Conservation (phyloP, 2,888 invertebrate genomes). For the Pandemis cinnamomeana region DNA sequence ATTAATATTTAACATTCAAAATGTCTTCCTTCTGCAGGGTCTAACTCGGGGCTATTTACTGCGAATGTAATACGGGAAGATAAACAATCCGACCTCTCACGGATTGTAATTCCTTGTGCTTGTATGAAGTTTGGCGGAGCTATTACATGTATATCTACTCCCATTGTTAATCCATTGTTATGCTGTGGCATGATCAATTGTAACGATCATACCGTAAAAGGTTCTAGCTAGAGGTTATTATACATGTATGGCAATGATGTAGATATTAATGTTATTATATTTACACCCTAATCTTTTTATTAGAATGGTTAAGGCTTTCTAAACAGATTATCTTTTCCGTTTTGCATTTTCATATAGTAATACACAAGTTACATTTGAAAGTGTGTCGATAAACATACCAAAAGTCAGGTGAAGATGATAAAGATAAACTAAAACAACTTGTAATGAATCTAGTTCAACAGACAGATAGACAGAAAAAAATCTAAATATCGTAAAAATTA, state of each 20-base stretch:
- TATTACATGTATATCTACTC: conserved; percentile 10
- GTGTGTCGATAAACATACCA: background rate
- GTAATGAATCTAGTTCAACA: no score
- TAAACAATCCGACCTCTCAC: conserved; percentile 17
- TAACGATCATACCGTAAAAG: conserved; percentile 10
- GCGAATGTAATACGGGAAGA: conserved; percentile 1
- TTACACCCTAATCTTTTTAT: background rate
- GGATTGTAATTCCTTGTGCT: conserved; percentile 12
- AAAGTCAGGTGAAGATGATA: background rate
- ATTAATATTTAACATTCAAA: conserved; percentile 10
- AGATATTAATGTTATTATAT: background rate
- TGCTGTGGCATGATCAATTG: conserved; percentile 15
- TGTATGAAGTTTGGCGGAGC: conserved; percentile 16
- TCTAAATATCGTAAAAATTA: no score
- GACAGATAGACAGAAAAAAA: no score
- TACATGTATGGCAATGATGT: background rate
- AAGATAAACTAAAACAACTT: no score
- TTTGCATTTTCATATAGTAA: background rate
- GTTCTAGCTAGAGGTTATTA: background rate
- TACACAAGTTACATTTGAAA: background rate
- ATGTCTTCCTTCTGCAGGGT: background rate
- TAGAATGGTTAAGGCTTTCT: background rate
- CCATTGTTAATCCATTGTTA: conserved; percentile 28
- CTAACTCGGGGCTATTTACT: conserved; percentile 7
- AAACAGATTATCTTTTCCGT: background rate